phyloP scores from a whole-genome alignment of 2,888 invertebrate species.

The Smittia aterrima region DNA sequence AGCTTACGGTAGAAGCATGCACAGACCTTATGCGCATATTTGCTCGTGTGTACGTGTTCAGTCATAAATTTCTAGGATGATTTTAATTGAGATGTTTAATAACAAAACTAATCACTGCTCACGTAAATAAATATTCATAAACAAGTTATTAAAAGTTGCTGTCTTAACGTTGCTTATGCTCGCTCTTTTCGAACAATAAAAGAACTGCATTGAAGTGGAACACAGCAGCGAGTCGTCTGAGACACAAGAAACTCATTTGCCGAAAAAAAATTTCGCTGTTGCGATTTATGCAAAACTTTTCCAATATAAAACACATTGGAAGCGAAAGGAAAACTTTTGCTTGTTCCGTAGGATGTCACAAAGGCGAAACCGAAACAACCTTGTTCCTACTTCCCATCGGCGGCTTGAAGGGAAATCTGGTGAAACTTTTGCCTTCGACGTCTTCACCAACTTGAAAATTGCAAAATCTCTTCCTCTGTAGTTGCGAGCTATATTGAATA shows the following conservation, averaged over 20 bases:
- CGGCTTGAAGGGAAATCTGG: not conserved
- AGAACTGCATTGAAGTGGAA: not conserved
- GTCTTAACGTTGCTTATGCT: no score
- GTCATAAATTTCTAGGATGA: conserved; percentile 15
- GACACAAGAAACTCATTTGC: not conserved
- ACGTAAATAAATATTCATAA: no score
- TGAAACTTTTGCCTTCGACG: not conserved
- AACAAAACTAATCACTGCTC: no score
- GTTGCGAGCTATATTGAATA: conserved; percentile 15
- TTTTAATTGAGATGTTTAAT: not conserved
- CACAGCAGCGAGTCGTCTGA: not conserved
- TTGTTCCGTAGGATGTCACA: not conserved
- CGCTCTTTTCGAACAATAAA: no score
- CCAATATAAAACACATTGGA: not conserved
- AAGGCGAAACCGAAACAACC: not conserved
- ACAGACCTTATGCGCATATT: not conserved
- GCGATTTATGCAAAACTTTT: not conserved
- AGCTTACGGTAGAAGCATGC: not conserved
- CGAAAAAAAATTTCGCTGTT: not conserved
- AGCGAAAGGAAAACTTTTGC: not conserved
- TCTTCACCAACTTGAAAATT: not conserved
- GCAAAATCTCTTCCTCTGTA: not conserved
- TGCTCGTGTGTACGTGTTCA: not conserved
- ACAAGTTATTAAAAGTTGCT: no score
- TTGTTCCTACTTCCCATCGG: not conserved